A percentile compares a stretch with the other conserved stretches of the same genome.
phyloP scores from a whole-genome alignment of 2,113 vertebrate species.

The Actenoides lindsayi region DNA sequence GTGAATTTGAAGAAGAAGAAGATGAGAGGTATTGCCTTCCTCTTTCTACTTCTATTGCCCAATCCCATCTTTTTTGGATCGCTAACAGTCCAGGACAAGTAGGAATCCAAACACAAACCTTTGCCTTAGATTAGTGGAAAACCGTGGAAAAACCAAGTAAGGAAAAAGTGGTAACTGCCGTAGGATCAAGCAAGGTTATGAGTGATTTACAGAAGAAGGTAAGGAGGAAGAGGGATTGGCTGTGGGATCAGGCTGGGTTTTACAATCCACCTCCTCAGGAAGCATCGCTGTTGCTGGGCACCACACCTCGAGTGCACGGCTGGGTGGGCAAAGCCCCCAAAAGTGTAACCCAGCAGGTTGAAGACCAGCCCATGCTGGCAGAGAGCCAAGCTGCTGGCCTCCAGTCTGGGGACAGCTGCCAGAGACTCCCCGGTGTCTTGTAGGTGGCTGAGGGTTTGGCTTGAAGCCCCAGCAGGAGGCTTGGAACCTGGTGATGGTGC shows the following conservation, averaged over 20 bases:
- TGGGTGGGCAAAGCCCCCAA: rapidly evolving
- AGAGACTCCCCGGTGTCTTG: neutral
- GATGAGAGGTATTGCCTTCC: neutral
- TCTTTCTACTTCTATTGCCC: neutral
- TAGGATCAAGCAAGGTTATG: neutral
- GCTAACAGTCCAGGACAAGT: neutral
- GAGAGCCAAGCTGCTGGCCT: neutral
- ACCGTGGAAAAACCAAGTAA: neutral
- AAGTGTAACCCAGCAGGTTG: neutral
- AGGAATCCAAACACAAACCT: neutral
- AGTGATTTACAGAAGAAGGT: neutral
- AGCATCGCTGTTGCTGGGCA: neutral
- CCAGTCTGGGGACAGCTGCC: neutral
- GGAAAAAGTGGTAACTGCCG: neutral
- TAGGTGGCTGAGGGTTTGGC: neutral
- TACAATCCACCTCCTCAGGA: neutral
- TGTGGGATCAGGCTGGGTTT: neutral
- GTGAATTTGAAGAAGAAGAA: neutral
- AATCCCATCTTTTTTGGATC: neutral
- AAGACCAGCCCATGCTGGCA: neutral
- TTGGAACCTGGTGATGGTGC: neutral
- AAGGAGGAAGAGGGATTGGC: neutral
- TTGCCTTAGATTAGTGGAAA: neutral
- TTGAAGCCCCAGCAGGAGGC: neutral
- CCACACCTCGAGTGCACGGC: neutral